phyloP scores from a whole-genome alignment of 2,797 vertebrate species.

The Chiroxiphia lanceolata region DNA sequence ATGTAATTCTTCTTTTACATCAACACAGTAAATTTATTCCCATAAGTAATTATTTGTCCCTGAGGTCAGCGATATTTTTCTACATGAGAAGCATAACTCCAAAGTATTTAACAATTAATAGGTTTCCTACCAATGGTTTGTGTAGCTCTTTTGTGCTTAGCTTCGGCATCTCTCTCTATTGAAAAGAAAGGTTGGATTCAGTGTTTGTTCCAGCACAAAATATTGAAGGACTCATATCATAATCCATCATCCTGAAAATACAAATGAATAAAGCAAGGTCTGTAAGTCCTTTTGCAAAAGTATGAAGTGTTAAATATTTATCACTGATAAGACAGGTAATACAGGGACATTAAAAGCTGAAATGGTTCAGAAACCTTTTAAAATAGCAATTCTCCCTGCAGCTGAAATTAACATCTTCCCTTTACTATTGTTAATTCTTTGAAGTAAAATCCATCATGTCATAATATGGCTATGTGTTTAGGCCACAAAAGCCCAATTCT shows the following conservation, averaged over 20 bases:
- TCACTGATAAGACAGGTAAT: slow-evolving; percentile 14
- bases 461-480: not conserved
- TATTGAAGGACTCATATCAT: not conserved
- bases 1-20: not conserved
- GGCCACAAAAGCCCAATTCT: not conserved
- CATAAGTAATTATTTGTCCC: not conserved
- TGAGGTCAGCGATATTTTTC: not conserved
- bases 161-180: not conserved
- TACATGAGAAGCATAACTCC: not conserved
- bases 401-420: not conserved
- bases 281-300: slow-evolving; percentile 4
- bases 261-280: not conserved
- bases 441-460: not conserved
- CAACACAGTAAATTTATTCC: not conserved
- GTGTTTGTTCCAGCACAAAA: not conserved
- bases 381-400: not conserved
- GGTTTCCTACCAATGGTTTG: not conserved
- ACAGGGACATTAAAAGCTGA: not conserved
- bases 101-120: not conserved
- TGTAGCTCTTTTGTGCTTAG: not conserved
- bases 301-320: slow-evolving; percentile 21
- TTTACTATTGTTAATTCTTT: not conserved
- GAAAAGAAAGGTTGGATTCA: not conserved
- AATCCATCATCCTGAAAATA: slow-evolving; percentile 40
- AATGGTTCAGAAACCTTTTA: slow-evolving; percentile 32